Percentiles rank a stretch among this genome's conserved stretches.
Conservation (phyloP, 35 echinoderm and acorn worm genomes). For the Stichopus chloronotus region DNA sequence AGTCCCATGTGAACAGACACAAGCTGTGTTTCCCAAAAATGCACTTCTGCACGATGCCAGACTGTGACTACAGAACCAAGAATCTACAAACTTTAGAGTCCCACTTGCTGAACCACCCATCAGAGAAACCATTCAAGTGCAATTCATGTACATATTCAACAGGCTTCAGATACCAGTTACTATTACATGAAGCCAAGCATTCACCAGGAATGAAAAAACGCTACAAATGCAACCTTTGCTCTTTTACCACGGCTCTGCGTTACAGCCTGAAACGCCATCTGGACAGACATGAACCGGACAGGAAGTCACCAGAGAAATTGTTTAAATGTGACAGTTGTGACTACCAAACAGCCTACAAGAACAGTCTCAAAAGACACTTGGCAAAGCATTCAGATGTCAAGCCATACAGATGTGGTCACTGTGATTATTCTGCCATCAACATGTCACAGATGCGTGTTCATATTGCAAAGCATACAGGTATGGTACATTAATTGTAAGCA, state of each 20-base stretch:
- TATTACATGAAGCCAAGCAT: constrained; percentile 39
- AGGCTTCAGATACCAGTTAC: constrained; percentile 56
- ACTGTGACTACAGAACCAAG: constrained; percentile 78
- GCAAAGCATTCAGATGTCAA: constrained; percentile 90
- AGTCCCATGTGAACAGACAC: constrained; percentile 89
- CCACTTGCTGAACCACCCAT: constrained; percentile 69
- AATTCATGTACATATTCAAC: constrained; percentile 62
- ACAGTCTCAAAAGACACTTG: constrained; percentile 84
- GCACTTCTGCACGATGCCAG: constrained; percentile 63
- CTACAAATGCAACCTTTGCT: constrained; percentile 68
- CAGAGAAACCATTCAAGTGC: constrained; percentile 71
- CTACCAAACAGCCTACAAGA: constrained; percentile 90
- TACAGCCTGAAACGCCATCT: constrained; percentile 83
- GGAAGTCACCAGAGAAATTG: constrained; percentile 77
- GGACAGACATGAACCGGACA: constrained; percentile 66
- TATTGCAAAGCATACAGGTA: constrained; percentile 98
- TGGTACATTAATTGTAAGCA: not conserved
- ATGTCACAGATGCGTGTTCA: constrained; percentile 99
- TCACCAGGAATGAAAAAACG: not conserved
- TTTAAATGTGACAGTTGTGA: constrained; percentile 73
- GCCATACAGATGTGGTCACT: constrained; percentile 96
- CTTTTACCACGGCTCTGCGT: constrained; percentile 66
- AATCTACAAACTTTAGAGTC: constrained; percentile 83
- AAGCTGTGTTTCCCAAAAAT: constrained; percentile 32
- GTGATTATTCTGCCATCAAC: constrained; percentile 95